Evolutionary conservation across 1,140 invertebrate genomes (phyloP), one percentile per base, ranked within the genome.

Genomic region (Hyles vespertilio): DNA sequence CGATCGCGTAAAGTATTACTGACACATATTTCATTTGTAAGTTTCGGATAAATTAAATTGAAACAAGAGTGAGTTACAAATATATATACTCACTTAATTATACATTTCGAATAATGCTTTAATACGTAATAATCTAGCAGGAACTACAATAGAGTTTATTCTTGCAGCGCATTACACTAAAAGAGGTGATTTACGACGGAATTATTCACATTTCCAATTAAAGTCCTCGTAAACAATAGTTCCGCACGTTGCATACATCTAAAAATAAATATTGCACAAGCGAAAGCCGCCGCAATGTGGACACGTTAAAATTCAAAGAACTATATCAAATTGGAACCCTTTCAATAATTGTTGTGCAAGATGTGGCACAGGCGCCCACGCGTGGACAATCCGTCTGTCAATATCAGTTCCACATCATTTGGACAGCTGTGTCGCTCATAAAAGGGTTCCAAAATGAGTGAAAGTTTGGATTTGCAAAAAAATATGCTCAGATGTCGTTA

Each of bases 401-500:
- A 40, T 40, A 40, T 8, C 5, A 8, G 36, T 40, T 40, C 4
- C 8, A 40, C 2, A 8, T 2, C 36, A 40, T 40, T 40, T 40
- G 36, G 36, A 40, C 36, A 40, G 36, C 36, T 40, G 36, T 40
- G 22, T 22, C 22, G 22, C 22, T 22, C 61, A 56, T 43, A 55
- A 51, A 61, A 36, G 66, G 69, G 63, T 66, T 69, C 36, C 36
- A 40, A 5, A 5, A 40, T 69, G 65, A 74, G 73, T 80, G 79
- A 73, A 78, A 68, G 75, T 81, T 79, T 78, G 22, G 22, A 40
- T 40, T 40, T 40, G 2, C 36, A 40, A 40, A 40, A 40, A 40
- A 40, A 2, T 40, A 40, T 40, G 8, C 36, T 40, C 36, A 40
- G 36, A 40, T 40, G 36, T 40, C 36, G 36, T 40, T 1, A 40